phyloP scores from a whole-genome alignment of 1,140 invertebrate species.

The Drosophila hydei region DNA sequence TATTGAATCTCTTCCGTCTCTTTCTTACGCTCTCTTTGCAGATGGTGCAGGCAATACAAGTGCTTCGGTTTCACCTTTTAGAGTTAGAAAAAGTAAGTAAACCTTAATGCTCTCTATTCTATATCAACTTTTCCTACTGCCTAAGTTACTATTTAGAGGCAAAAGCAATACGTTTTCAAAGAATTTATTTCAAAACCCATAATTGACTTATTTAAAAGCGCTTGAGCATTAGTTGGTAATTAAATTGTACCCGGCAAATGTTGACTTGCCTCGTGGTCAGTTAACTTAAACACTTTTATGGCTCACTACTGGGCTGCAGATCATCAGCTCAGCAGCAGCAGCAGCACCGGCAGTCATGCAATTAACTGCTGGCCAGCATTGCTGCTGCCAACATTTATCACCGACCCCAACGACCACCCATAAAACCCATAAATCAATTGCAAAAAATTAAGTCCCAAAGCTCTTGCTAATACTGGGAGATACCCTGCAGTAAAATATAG shows the following conservation, averaged over 20 bases:
- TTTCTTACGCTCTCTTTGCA: constrained; percentile 88
- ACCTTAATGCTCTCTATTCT: neutral
- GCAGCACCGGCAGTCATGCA: constrained; percentile 15
- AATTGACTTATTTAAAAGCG: too few relatives aligned
- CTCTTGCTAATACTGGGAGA: constrained; percentile 24
- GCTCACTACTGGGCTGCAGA: constrained; percentile 5
- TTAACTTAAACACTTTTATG: constrained; percentile 1
- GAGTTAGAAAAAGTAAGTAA: constrained; percentile 99
- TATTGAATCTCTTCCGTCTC: constrained; percentile 1
- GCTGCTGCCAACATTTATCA: constrained; percentile 65
- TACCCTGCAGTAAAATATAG: constrained; percentile 21
- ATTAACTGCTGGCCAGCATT: constrained; percentile 30
- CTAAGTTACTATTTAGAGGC: neutral
- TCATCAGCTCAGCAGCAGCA: neutral
- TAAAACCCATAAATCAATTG: constrained; percentile 47
- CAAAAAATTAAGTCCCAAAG: neutral
- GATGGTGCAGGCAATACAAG: constrained; percentile 99
- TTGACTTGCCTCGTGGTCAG: neutral
- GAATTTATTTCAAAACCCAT: too few relatives aligned
- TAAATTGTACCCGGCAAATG: neutral
- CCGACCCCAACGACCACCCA: constrained; percentile 67
- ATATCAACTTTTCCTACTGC: neutral
- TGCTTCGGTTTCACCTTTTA: constrained; percentile 99
- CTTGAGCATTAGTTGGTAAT: neutral
- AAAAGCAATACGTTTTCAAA: constrained; percentile 46